Evolutionary conservation across 2,797 vertebrate genomes (phyloP).

Genomic region (Trachurus trachurus): DNA sequence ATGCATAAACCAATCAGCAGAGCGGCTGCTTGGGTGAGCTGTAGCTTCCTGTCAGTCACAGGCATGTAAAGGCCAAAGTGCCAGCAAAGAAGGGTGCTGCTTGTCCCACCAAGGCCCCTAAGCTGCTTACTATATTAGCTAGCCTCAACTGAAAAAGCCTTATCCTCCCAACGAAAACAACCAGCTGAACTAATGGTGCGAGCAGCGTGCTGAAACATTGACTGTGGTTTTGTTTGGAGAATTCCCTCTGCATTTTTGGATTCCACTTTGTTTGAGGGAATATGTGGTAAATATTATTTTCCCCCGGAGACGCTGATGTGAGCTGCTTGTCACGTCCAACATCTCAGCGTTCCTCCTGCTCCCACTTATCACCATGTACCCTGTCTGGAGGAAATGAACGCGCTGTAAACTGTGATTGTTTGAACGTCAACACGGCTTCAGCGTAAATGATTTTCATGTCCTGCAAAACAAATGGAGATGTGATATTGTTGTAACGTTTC

Average conservation of each 20-base stretch:
- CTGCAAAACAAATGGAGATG: neutral
- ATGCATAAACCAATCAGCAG: conserved; percentile 16
- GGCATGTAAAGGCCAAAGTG: conserved; percentile 28
- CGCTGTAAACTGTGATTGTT: neutral
- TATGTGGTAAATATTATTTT: neutral
- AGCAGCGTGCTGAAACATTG: neutral
- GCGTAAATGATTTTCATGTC: conserved; percentile 5
- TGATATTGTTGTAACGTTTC: neutral
- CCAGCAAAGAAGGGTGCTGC: conserved; percentile 39
- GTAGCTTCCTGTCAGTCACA: conserved; percentile 24
- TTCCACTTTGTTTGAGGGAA: neutral
- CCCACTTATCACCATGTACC: neutral
- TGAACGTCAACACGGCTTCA: neutral
- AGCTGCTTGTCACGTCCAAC: conserved; percentile 3
- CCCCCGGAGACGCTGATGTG: neutral
- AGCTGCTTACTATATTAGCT: conserved; percentile 62
- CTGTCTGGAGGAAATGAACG: neutral
- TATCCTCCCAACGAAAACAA: conserved; percentile 34
- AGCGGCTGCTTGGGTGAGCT: conserved; percentile 29
- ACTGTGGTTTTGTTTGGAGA: neutral
- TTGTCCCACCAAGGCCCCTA: conserved; percentile 48
- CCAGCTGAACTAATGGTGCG: neutral
- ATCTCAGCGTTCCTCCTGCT: conserved; percentile 6
- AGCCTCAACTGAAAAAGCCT: conserved; percentile 34
- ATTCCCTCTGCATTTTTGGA: neutral